A percentile compares a stretch with the other conserved stretches of the same genome.
phyloP scores from a whole-genome alignment of 2,888 invertebrate genomes.

The Mythimna impura region DNA sequence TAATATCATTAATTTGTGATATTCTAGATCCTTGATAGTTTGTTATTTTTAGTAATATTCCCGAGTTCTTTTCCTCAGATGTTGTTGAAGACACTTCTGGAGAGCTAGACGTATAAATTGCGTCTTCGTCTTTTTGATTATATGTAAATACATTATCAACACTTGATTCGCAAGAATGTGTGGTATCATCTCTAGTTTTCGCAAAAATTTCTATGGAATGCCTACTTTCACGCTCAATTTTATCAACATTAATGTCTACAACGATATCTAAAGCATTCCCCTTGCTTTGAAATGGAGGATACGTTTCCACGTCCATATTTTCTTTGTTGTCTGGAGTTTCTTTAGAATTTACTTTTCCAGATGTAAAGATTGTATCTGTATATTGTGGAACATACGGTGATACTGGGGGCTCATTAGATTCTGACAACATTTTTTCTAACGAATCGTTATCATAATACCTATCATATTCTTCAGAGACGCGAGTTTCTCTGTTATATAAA shows the following conservation, averaged over 20 bases:
- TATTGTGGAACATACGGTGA: slow-evolving; percentile 60
- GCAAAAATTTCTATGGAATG: slow-evolving; percentile 41
- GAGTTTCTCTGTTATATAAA: slow-evolving; percentile 66
- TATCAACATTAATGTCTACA: slow-evolving; percentile 59
- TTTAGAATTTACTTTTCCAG: slow-evolving; percentile 51
- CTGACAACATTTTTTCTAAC: slow-evolving; percentile 75
- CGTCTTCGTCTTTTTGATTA: slow-evolving; percentile 67
- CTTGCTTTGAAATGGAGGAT: slow-evolving; percentile 56
- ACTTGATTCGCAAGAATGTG: slow-evolving; percentile 78
- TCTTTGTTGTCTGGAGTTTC: slow-evolving; percentile 70
- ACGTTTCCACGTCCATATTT: slow-evolving; percentile 64
- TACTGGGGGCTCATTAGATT: slow-evolving; percentile 66
- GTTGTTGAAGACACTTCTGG: slow-evolving; percentile 88
- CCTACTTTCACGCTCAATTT: slow-evolving; percentile 49
- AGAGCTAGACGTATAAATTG: slow-evolving; percentile 77
- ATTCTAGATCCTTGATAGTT: slow-evolving; percentile 82
- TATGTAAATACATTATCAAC: slow-evolving; percentile 73
- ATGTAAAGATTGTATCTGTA: slow-evolving; percentile 54
- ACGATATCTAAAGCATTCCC: slow-evolving; percentile 55
- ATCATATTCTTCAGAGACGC: slow-evolving; percentile 44
- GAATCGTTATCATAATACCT: slow-evolving; percentile 73
- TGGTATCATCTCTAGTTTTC: slow-evolving; percentile 67
- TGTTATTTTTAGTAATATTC: slow-evolving; percentile 85
- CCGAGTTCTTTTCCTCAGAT: slow-evolving; percentile 83
- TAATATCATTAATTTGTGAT: slow-evolving; percentile 80